These are phyloP conservation scores for Nansenia antarctica DNA, from an alignment of 2,113 vertebrate genomes.

Conservation along the genomic window DNA sequence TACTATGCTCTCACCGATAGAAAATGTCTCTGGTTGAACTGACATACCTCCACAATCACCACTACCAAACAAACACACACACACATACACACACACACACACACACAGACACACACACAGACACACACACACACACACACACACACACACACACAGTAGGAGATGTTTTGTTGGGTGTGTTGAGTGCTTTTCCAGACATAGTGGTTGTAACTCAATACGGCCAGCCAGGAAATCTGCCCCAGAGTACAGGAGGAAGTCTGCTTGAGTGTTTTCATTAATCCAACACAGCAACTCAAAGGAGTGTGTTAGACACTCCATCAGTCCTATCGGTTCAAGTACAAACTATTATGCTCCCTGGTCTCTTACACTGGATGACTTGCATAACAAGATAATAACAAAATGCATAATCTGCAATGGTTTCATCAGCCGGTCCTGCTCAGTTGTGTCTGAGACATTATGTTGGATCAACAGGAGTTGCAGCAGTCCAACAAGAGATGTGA, in stretches of 20 bases:
- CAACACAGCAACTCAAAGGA: no score
- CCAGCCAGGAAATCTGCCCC: slow-evolving; percentile 32
- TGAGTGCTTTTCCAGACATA: background rate
- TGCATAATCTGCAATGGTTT: background rate
- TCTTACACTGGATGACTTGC: no score
- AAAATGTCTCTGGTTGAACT: background rate
- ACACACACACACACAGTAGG: background rate
- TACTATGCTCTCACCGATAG: background rate
- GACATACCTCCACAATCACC: background rate
- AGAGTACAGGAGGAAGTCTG: slow-evolving; percentile 16
- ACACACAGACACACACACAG: background rate
- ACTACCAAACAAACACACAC: background rate
- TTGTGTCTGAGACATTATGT: background rate
- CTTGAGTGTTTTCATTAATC: no score
- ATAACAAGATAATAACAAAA: background rate
- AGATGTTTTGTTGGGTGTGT: background rate
- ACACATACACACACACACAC: background rate
- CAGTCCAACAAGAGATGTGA: background rate
- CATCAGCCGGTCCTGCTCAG: background rate
- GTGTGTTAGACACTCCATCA: no score
- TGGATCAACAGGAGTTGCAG: background rate
- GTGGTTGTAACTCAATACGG: slow-evolving; percentile 18
- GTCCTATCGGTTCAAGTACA: no score
- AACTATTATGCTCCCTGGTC: no score
- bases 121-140: background rate